These are phyloP conservation scores for Falco cherrug DNA, from an alignment of 2,797 vertebrate genomes.

Conservation along the genomic window DNA sequence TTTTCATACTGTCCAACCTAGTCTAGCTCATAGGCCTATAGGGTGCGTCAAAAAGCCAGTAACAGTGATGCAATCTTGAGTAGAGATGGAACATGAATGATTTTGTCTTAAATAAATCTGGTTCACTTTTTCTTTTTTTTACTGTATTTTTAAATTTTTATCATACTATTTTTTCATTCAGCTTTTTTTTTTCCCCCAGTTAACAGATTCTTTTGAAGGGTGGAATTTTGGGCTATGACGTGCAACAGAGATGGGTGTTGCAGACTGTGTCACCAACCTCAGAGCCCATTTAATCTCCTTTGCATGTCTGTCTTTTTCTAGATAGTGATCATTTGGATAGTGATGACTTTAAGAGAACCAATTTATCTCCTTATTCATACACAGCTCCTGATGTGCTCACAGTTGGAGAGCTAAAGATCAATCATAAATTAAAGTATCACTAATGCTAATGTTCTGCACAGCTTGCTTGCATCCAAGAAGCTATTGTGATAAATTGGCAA, in stretches of 20 bases:
- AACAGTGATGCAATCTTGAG: not conserved
- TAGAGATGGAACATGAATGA: not conserved
- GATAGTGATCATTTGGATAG: not conserved
- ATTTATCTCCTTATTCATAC: not conserved
- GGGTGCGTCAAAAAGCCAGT: not conserved
- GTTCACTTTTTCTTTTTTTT: not conserved
- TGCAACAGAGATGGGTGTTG: not conserved
- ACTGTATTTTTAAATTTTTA: not conserved
- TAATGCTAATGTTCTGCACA: not conserved
- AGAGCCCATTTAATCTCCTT: not conserved
- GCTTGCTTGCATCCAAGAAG: not conserved
- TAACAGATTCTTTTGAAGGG: not conserved
- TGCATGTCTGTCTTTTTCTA: not conserved
- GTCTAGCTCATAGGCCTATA: not conserved
- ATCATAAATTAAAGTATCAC: not conserved
- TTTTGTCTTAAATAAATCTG: not conserved
- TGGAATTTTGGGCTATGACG: not conserved
- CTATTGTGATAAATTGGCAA: not conserved
- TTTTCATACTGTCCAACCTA: not conserved
- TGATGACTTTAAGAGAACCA: not conserved
- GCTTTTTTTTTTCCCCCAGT: not conserved
- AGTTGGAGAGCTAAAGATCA: not conserved
- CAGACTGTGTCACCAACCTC: not conserved
- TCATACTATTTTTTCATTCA: not conserved
- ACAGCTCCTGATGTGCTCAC: not conserved